Base-by-base conservation (phyloP, 1,140 invertebrate species). In the Teleopsis dalmanni region DNA sequence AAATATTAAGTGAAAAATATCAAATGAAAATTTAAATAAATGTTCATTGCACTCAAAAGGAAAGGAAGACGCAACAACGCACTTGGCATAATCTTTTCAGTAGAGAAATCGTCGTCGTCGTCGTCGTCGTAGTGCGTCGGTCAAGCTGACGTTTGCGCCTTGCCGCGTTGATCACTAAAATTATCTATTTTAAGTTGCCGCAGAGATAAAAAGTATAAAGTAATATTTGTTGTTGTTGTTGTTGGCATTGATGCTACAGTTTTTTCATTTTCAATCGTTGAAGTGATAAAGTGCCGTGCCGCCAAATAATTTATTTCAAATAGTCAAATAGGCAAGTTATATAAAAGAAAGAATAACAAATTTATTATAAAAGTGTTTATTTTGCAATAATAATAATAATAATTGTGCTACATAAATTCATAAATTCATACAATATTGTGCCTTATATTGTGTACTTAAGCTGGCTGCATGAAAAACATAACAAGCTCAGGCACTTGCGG, bases 391-490 rank as follows among this genome's bases (percentile, higher is more conserved):
- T 16, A 43, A 21, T 6, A 19, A 16, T 29, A 8, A 29, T 8
- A 29, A 29, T 8, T 29, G 27, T 8, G 13, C 7, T 29, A 29
- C 7, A 29, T 29, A 29, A 29, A 29, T 29, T 8, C 27, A 8
- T 29, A 29, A 29, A 29, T 8, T 29, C 13, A 7, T n/a, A 29
- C 7, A 29, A 29, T 8, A 29, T 29, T 29, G 13, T 8, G 13
- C 7, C 27, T 29, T 29, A 29, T 29, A 29, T 7, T 29, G 27
- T 13, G 13, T 8, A 29, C n/a, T 51, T 52, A 60, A 62, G 50
- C 58, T 63, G 60, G 60, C 61, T 64, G 62, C 62, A 65, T 65
- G 62, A 65, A 65, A 65, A 65, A 65, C 57, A 65, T 65, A 47
- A 65, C 62, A 38, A 65, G 62, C 60, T 57, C 62, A 25, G 57